Evolutionary conservation across 2,888 invertebrate species (phyloP).

Genomic region (Elegia similella): DNA sequence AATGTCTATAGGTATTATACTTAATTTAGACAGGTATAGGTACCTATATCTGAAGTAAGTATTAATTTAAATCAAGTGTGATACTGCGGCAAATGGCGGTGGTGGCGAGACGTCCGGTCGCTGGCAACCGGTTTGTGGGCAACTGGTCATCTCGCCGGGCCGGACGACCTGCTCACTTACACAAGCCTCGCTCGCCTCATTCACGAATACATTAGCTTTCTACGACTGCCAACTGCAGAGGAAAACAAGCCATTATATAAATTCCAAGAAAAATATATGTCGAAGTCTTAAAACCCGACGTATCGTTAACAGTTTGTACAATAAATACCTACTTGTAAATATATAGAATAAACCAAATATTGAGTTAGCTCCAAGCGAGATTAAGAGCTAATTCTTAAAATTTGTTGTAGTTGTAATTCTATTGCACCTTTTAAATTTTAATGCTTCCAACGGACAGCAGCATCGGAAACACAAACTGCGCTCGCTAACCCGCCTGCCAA

Average conservation of each 20-base stretch:
- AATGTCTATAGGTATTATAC: too few relatives aligned
- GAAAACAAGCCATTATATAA: constrained; percentile 46
- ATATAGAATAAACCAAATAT: too few relatives aligned
- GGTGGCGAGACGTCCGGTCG: constrained; percentile 46
- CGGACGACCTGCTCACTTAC: constrained; percentile 23
- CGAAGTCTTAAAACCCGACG: neutral
- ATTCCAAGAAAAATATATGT: constrained; percentile 20
- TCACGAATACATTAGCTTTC: constrained; percentile 63
- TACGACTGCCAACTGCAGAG: constrained; percentile 41
- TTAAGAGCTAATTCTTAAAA: too few relatives aligned
- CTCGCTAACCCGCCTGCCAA: too few relatives aligned
- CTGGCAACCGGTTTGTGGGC: constrained; percentile 66
- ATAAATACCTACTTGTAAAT: too few relatives aligned
- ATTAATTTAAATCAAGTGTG: constrained; percentile 34
- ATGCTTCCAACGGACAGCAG: too few relatives aligned
- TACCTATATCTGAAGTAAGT: neutral
- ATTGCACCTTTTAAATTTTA: too few relatives aligned
- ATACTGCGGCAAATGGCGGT: constrained; percentile 35
- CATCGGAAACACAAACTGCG: too few relatives aligned
- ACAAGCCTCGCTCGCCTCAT: constrained; percentile 53
- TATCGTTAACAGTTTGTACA: too few relatives aligned
- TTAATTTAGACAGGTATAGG: neutral
- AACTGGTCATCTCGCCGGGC: constrained; percentile 47
- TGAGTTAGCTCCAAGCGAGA: too few relatives aligned
- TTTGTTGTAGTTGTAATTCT: too few relatives aligned